Base-by-base conservation (phyloP, 2,113 vertebrate species). In the Melanerpes aurifrons region DNA sequence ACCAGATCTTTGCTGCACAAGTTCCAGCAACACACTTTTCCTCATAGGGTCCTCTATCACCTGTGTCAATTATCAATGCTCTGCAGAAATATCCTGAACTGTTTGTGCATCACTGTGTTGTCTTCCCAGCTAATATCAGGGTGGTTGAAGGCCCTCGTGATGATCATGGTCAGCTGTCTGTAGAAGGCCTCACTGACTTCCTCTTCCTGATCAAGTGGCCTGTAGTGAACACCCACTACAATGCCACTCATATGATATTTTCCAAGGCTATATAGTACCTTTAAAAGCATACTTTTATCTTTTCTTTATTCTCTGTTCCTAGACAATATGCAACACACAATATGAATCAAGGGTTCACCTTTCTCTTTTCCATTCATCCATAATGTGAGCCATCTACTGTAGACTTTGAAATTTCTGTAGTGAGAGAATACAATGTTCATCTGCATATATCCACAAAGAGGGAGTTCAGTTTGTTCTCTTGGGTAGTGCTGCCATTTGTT, bases 331-430 rank as follows among this genome's bases (percentile, higher is more conserved):
- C 24, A 76, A 31, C 7, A 74, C 15, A 62, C 17, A 70, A 17
- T 48, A 40, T n/a, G 26, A 87, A 57, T 14, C 31, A 5, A 12
- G 10, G 21, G 58, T 93, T 84, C 63, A 63, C 9, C 10, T 50
- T 50, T 61, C 26, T 69, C 71, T 95, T 93, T 84, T 94, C 76
- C 64, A 72, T 92, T 97, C 76, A 85, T 79, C 74, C 61, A 71
- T 54, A 57, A 35, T 22, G 6, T 92, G 91, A 77, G 64, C 81
- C 93, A 90, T 72, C 95, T 91, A 57, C 58, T 43, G 26, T 93
- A 90, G 66, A 90, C 83, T 89, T 90, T 54, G 54, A 89, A 88
- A 94, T 91, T 89, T 95, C 67, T 87, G 67, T 48, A 69, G 86
- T 90, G 79, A 95, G 53, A 93, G 45, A 94, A 78, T 43, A 77